phyloP scores from a whole-genome alignment of 2,888 invertebrate species.

The Dasypolia templi region DNA sequence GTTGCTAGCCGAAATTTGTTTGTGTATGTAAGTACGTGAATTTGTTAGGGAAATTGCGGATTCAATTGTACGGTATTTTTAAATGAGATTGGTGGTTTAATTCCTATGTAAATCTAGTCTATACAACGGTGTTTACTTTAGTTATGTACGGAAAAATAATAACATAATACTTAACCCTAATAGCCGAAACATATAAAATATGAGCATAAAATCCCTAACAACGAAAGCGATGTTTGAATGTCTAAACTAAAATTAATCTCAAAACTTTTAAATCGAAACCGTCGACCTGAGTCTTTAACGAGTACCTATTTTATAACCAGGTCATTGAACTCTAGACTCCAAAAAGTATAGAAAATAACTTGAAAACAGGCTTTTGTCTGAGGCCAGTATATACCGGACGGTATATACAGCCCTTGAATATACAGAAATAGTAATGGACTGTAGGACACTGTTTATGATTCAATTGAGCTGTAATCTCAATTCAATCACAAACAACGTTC shows the following conservation, averaged over 20 bases:
- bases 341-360: not conserved
- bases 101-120: not conserved
- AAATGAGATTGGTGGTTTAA: constrained; percentile 2
- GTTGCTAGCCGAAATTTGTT: constrained; percentile 37
- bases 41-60: constrained; percentile 8
- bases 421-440: not conserved
- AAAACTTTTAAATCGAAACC: constrained; percentile 2
- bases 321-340: constrained; percentile 25
- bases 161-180: not conserved
- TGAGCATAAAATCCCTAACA: not conserved
- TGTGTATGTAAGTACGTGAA: constrained; percentile 11
- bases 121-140: not conserved
- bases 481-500: no score
- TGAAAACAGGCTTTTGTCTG: constrained; percentile 11
- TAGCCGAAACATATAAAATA: not conserved
- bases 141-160: not conserved
- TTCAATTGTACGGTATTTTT: no score
- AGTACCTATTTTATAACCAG: constrained; percentile 17
- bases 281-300: constrained; percentile 11
- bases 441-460: no score
- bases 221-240: not conserved
- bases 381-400: no score
- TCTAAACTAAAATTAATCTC: constrained; percentile 18
- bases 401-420: not conserved
- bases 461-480: no score